Conservation (phyloP, 30 jellyfish, hydroid and myxozoan genomes). For the Rhopilema esculentum region DNA sequence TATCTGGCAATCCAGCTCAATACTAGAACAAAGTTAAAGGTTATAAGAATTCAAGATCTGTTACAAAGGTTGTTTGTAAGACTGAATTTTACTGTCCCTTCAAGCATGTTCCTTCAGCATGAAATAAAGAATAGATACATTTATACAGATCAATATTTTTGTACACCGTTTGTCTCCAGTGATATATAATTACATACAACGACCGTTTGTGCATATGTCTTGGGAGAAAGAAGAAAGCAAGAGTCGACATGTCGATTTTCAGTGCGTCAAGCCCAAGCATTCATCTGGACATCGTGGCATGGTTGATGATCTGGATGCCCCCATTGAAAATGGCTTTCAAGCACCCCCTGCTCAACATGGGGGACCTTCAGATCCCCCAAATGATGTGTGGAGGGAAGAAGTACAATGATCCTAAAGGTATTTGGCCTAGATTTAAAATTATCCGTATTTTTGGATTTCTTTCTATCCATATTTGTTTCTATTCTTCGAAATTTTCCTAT, state of each 20-base stretch:
- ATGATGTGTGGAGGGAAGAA: slow-evolving; percentile 53
- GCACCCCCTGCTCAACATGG: slow-evolving; percentile 56
- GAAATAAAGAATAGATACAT: background rate
- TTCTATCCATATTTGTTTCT: no score
- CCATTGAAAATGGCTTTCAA: slow-evolving; percentile 34
- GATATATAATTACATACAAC: slow-evolving; percentile 83
- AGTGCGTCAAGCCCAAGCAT: slow-evolving; percentile 94
- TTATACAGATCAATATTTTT: background rate
- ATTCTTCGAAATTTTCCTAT: no score
- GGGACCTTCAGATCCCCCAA: slow-evolving; percentile 46
- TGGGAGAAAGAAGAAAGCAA: slow-evolving; percentile 98
- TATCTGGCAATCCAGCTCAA: no score
- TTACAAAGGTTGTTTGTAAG: no score
- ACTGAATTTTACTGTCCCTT: no score
- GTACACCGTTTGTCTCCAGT: slow-evolving; percentile 35
- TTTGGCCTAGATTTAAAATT: background rate
- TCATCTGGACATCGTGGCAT: slow-evolving; percentile 81
- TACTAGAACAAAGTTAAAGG: no score
- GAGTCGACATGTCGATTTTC: slow-evolving; percentile 97
- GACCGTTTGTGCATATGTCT: slow-evolving; percentile 98
- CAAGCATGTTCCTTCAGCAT: no score
- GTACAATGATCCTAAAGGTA: background rate
- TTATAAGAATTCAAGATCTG: no score
- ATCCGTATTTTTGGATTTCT: no score
- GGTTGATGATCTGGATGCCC: slow-evolving; percentile 79